Conservation (phyloP, 1,140 invertebrate species). For the Limonius californicus region DNA sequence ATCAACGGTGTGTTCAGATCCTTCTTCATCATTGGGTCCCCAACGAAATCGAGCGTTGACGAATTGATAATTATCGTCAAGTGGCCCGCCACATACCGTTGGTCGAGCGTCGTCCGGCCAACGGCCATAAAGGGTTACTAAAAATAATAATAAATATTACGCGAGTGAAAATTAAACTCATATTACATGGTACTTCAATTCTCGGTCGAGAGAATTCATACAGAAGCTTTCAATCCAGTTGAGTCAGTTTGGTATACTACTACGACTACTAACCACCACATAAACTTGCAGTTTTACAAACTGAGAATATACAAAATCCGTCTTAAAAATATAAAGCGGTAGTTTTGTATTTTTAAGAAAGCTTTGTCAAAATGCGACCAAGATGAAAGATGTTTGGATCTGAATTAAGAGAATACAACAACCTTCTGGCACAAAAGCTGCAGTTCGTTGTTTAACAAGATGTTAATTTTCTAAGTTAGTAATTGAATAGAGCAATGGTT, state of each 20-base stretch:
- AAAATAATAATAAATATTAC: slow-evolving; percentile 1
- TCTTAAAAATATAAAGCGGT: too few species aligned
- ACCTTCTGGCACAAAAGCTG: too few species aligned
- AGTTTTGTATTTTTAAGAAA: too few species aligned
- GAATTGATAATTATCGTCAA: slow-evolving; percentile 50
- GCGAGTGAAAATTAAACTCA: too few species aligned
- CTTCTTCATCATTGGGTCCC: slow-evolving; percentile 53
- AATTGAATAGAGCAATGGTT: too few species aligned
- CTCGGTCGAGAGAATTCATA: background rate
- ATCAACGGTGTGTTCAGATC: slow-evolving; percentile 57
- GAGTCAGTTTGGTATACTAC: background rate
- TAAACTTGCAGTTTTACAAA: background rate
- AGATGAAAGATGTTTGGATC: background rate
- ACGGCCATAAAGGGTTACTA: slow-evolving; percentile 43
- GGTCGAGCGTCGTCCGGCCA: slow-evolving; percentile 44
- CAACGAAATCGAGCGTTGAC: slow-evolving; percentile 53
- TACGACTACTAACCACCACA: background rate
- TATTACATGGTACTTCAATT: background rate
- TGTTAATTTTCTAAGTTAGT: too few species aligned
- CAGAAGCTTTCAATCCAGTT: background rate
- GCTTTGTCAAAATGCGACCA: slow-evolving; percentile 20
- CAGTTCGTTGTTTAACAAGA: too few species aligned
- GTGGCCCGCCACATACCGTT: slow-evolving; percentile 50
- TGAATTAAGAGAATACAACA: too few species aligned
- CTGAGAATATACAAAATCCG: background rate